phyloP scores from a whole-genome alignment of 2,113 vertebrate genomes.

The Xerus inauris region DNA sequence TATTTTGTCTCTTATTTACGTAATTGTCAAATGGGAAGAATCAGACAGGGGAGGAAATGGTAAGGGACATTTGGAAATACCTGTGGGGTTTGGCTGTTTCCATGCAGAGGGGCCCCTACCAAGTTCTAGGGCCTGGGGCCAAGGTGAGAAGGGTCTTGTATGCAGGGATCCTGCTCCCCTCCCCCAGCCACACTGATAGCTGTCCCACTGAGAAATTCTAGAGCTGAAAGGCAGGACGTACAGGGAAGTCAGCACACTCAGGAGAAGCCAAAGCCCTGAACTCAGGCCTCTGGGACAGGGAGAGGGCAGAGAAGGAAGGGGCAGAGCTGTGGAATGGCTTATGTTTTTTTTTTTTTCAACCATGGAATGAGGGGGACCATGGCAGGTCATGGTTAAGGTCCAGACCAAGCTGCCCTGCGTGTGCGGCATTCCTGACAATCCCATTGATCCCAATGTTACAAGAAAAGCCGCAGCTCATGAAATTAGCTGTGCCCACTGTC shows the following conservation, averaged over 20 bases:
- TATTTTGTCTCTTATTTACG: neutral
- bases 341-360: too few relatives aligned
- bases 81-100: neutral
- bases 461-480: neutral
- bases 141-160: neutral
- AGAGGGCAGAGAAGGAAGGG: neutral
- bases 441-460: fast-evolving
- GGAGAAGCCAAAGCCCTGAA: neutral
- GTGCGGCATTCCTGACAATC: neutral
- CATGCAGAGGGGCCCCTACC: neutral
- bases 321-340: neutral
- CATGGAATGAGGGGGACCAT: neutral
- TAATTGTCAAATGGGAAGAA: too few relatives aligned
- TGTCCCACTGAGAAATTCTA: neutral
- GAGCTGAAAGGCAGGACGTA: neutral
- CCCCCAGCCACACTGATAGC: fast-evolving
- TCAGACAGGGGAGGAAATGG: neutral
- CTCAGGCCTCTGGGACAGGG: neutral
- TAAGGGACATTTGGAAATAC: neutral
- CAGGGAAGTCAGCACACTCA: fast-evolving
- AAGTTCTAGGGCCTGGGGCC: too few relatives aligned
- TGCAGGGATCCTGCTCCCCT: neutral
- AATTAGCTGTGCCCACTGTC: neutral
- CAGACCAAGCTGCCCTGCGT: neutral
- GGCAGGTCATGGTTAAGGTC: neutral